Evolutionary conservation across 1,140 invertebrate species (phyloP).

Genomic region (Phenacoccus solenopsis): DNA sequence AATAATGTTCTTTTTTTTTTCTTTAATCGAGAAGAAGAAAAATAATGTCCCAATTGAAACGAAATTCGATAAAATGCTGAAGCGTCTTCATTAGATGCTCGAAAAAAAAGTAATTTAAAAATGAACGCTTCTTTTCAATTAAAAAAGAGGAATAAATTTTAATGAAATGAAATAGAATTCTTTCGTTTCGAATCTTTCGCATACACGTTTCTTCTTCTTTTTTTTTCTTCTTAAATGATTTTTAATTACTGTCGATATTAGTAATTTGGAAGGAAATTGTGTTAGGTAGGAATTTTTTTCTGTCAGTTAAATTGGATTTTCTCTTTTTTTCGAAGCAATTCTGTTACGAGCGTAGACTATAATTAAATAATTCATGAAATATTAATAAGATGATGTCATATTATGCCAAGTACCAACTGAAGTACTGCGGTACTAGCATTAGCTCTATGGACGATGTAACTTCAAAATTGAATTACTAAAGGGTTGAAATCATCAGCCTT

Average conservation of each 20-base stretch:
- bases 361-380: not conserved
- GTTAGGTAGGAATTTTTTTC: not conserved
- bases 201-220: not conserved
- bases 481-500: too few species aligned
- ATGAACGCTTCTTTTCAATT: not conserved
- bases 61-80: not conserved
- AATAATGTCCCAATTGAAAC: not conserved
- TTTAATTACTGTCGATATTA: constrained; percentile 3
- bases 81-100: not conserved
- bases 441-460: too few species aligned
- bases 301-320: not conserved
- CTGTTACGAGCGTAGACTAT: not conserved
- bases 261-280: not conserved
- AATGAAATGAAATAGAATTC: not conserved
- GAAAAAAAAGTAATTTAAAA: not conserved
- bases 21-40: too few species aligned
- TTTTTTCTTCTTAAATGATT: not conserved
- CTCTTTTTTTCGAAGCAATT: not conserved
- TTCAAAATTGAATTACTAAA: too few species aligned
- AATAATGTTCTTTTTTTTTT: too few species aligned
- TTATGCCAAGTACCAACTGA: not conserved
- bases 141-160: not conserved
- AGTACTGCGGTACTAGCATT: too few species aligned
- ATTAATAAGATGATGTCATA: not conserved
- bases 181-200: not conserved